phyloP scores from a whole-genome alignment of 2,113 vertebrate species.

The Cinclus cinclus region DNA sequence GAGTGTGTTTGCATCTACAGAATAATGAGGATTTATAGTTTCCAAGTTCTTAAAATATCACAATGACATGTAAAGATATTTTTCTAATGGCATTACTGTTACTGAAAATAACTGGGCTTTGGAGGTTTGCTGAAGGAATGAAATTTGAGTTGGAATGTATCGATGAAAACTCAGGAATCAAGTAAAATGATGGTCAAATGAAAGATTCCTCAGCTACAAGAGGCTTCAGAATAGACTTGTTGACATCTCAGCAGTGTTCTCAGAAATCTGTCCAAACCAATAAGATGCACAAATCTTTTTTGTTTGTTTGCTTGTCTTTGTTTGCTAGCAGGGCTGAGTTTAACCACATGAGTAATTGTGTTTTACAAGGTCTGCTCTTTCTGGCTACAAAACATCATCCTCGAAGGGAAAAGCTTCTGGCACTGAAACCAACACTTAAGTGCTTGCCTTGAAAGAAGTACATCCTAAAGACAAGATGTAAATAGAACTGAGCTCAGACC shows the following conservation, averaged over 20 bases:
- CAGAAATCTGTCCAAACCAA: background rate
- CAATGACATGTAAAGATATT: conserved; percentile 9
- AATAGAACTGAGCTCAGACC: conserved; percentile 3
- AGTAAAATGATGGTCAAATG: background rate
- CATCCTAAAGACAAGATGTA: background rate
- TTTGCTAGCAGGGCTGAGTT: conserved; percentile 14
- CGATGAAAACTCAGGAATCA: background rate
- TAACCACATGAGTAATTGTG: background rate
- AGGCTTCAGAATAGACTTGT: background rate
- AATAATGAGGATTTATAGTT: conserved; percentile 33
- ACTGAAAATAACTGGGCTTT: background rate
- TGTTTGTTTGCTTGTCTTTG: background rate
- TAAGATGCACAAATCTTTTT: background rate
- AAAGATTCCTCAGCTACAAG: background rate
- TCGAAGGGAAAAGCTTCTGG: conserved; percentile 49
- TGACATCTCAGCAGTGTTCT: background rate
- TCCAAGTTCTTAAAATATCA: conserved; percentile 41
- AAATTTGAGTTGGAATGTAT: conserved; percentile 23
- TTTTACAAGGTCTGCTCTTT: conserved; percentile 55
- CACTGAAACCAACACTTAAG: conserved; percentile 15
- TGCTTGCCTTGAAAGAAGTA: background rate
- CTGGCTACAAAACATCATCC: conserved; percentile 45
- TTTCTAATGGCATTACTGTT: conserved; percentile 31
- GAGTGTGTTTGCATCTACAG: background rate
- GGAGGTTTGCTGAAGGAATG: background rate